These are phyloP conservation scores for Myotis pilosus DNA, from an alignment of 2,797 vertebrate species.

Conservation along the genomic window DNA sequence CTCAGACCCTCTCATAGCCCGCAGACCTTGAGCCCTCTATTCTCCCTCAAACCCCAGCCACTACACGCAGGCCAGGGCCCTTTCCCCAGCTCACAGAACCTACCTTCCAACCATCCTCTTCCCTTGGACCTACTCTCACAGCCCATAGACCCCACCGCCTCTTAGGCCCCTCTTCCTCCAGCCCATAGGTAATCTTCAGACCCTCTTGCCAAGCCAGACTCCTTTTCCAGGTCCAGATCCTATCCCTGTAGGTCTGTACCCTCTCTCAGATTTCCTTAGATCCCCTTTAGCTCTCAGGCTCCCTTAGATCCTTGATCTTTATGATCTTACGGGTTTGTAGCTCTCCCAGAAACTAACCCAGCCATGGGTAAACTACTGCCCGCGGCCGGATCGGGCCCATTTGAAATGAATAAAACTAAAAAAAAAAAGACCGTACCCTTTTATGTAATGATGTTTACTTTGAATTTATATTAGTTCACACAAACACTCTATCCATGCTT, in stretches of 20 bases:
- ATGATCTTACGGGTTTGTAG: neutral
- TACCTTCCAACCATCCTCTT: neutral
- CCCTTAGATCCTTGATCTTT: too few species aligned
- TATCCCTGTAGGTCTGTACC: neutral
- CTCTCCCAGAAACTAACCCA: neutral
- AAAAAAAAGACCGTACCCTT: too few species aligned
- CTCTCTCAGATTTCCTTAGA: neutral
- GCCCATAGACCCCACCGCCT: neutral
- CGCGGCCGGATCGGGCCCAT: too few species aligned
- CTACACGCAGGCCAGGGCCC: too few species aligned
- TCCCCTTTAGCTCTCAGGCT: neutral
- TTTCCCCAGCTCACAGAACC: too few species aligned
- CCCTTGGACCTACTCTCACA: neutral
- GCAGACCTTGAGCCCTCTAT: neutral
- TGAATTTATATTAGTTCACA: too few species aligned
- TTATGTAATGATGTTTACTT: too few species aligned
- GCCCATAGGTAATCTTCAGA: neutral
- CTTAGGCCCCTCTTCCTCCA: neutral
- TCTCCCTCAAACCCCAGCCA: neutral
- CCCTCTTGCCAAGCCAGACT: neutral
- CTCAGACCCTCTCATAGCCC: neutral
- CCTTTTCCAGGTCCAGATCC: neutral
- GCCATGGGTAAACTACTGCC: too few species aligned
- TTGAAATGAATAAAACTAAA: too few species aligned
- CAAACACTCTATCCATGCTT: too few species aligned